Evolutionary conservation across 30 jellyfish, hydroid and myxozoan genomes (phyloP).

Genomic region (Morbakka virulenta): DNA sequence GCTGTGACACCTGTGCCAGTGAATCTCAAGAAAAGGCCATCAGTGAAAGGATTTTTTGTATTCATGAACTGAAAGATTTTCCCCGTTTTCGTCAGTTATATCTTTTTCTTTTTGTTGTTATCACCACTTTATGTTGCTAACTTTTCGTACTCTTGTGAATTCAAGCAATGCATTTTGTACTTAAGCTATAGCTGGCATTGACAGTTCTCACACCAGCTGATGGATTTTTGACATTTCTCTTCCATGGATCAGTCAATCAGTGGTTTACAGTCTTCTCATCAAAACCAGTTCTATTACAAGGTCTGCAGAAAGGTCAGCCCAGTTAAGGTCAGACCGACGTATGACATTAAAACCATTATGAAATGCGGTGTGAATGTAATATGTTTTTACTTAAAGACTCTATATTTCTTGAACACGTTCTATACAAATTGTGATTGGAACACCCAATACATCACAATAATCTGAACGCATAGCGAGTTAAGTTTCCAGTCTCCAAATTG

Average conservation of each 20-base stretch:
- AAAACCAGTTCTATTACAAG: conserved; percentile 61
- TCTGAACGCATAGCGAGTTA: too few species aligned
- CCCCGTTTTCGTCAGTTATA: conserved; percentile 27
- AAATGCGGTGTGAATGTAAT: conserved; percentile 17
- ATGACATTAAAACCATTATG: conserved; percentile 47
- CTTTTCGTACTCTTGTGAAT: conserved; percentile 25
- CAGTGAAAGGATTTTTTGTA: conserved; percentile 19
- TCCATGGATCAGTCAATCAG: conserved; percentile 44
- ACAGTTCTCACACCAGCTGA: neutral
- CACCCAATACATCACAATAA: too few species aligned
- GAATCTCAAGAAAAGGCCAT: neutral
- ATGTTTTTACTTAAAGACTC: conserved; percentile 29
- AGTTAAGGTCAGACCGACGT: conserved; percentile 54
- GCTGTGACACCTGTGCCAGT: conserved; percentile 27
- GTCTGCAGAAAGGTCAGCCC: conserved; percentile 56
- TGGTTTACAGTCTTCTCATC: conserved; percentile 31
- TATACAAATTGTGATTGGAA: conserved; percentile 49
- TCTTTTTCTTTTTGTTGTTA: conserved; percentile 13
- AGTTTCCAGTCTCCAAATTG: too few species aligned
- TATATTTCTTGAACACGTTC: conserved; percentile 54
- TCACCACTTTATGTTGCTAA: conserved; percentile 36
- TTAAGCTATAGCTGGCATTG: conserved; percentile 35
- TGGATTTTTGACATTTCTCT: conserved; percentile 46
- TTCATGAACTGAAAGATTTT: conserved; percentile 27
- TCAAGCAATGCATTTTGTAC: conserved; percentile 16